Evolutionary conservation across 2,113 vertebrate genomes (phyloP).

Genomic region (Ptilonorhynchus violaceus): DNA sequence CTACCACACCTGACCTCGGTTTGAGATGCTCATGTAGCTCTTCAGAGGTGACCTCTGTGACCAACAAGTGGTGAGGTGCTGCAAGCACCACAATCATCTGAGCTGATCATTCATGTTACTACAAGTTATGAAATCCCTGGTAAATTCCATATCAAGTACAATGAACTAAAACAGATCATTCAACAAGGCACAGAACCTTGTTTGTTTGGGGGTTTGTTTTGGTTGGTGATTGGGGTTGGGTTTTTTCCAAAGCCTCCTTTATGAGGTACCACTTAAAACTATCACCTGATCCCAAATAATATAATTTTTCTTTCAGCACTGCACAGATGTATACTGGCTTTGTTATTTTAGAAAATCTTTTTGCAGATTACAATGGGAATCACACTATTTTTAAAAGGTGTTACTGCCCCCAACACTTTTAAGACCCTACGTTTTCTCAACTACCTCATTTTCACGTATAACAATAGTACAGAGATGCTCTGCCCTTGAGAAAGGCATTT

Average conservation of each 20-base stretch:
- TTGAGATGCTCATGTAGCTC: background rate
- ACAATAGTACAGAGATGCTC: background rate
- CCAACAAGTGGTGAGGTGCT: background rate
- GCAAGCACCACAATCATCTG: background rate
- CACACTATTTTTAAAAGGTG: accelerated
- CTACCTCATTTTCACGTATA: background rate
- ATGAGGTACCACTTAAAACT: background rate
- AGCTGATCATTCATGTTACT: background rate
- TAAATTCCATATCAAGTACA: background rate
- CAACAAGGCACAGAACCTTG: background rate
- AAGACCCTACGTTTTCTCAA: background rate
- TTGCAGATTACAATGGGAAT: background rate
- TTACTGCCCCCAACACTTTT: background rate
- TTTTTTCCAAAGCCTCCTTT: background rate
- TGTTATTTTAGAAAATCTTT: background rate
- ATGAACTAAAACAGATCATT: background rate
- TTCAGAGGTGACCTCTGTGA: background rate
- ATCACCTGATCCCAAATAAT: background rate
- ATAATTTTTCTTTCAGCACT: background rate
- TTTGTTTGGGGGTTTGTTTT: background rate
- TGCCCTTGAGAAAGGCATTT: background rate
- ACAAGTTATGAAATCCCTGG: background rate
- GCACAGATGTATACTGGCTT: background rate
- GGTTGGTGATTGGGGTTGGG: background rate
- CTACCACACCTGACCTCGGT: background rate